phyloP scores from a whole-genome alignment of 2,888 invertebrate genomes.

The Mesorhabditis spiculigera region DNA sequence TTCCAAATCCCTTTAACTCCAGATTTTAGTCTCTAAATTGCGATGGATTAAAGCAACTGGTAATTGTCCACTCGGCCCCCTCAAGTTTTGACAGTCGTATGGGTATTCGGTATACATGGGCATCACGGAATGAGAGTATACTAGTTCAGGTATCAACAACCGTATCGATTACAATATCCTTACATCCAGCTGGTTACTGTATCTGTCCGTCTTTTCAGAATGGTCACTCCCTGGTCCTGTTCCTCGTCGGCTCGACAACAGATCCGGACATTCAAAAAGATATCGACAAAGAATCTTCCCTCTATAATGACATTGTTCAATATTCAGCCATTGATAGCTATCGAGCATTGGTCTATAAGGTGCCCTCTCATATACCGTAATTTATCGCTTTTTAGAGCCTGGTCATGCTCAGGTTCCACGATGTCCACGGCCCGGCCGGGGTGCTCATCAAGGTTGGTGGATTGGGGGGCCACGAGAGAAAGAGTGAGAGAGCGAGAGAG shows the following conservation, averaged over 20 bases:
- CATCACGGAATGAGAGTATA: neutral
- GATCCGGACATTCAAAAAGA: neutral
- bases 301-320: neutral
- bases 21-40: neutral
- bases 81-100: neutral
- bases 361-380: neutral
- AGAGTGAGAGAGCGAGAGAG: neutral
- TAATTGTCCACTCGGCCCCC: neutral
- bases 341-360: neutral
- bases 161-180: too few species aligned
- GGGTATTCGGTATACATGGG: neutral
- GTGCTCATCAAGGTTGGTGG: neutral
- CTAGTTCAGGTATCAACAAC: neutral
- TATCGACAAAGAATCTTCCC: neutral
- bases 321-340: constrained; percentile 2
- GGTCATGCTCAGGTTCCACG: neutral
- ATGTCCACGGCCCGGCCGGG: neutral
- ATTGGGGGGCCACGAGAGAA: neutral
- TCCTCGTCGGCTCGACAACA: neutral
- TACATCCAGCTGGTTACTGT: too few species aligned
- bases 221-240: neutral
- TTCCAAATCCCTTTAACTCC: too few species aligned
- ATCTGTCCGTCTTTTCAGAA: neutral
- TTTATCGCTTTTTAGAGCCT: neutral
- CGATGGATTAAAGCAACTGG: neutral